phyloP scores from a whole-genome alignment of 2,113 vertebrate genomes.

The Leptobrachium leishanense region DNA sequence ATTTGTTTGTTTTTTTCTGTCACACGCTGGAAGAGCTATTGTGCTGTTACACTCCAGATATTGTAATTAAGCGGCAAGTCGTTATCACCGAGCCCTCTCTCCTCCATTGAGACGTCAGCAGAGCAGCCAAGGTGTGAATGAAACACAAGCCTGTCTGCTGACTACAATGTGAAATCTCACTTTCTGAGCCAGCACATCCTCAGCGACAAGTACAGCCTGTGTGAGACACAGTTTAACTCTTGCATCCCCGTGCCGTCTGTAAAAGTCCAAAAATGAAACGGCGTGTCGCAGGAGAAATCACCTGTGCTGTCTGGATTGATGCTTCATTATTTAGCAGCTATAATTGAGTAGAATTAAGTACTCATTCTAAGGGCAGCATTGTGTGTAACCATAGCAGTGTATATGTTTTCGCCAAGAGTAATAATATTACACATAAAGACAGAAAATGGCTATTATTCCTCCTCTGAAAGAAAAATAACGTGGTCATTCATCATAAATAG shows the following conservation, averaged over 20 bases:
- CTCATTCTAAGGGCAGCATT: too few relatives aligned
- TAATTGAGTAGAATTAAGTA: too few relatives aligned
- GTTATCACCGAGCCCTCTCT: conserved; percentile 6
- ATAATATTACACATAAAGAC: too few relatives aligned
- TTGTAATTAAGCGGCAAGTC: conserved; percentile 25
- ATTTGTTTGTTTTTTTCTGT: neutral
- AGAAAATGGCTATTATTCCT: too few relatives aligned
- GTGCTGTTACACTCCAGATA: conserved; percentile 8
- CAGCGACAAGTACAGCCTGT: neutral
- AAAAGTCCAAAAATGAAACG: too few relatives aligned
- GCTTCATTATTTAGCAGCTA: too few relatives aligned
- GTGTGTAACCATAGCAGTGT: too few relatives aligned
- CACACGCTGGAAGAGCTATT: neutral
- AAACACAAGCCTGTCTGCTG: conserved; percentile 33
- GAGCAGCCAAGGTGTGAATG: conserved; percentile 34
- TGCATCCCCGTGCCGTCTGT: neutral
- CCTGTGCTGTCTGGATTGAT: too few relatives aligned
- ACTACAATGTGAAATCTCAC: conserved; percentile 41
- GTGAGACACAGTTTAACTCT: conserved; percentile 19
- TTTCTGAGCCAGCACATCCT: conserved; percentile 20
- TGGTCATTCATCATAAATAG: too few relatives aligned
- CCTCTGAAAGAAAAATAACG: too few relatives aligned
- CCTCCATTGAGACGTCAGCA: conserved; percentile 32
- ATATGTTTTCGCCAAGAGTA: too few relatives aligned
- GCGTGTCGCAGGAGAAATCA: too few relatives aligned